phyloP scores from a whole-genome alignment of 1,140 invertebrate genomes.

The Caenorhabditis elegans region WBcel235 BX284605.5:5700501-5701000 shows the following conservation, averaged over 20 bases:
- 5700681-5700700: conserved; percentile 48
- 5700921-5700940: conserved; percentile 1
- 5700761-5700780: neutral
- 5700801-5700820: conserved; percentile 8
- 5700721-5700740: conserved; percentile 50
- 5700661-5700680: conserved; percentile 40
- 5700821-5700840: conserved; percentile 8
- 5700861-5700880: conserved; percentile 28
- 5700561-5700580: conserved; percentile 47
- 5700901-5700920: conserved; percentile 10
- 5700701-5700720: conserved; percentile 42
- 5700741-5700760: conserved; percentile 44
- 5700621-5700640: conserved; percentile 37
- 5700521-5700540: conserved; percentile 46
- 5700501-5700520: conserved; percentile 38
- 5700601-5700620: conserved; percentile 41
- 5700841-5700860: neutral
- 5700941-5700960: conserved; percentile 25
- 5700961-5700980: conserved; percentile 31
- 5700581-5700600: conserved; percentile 40
- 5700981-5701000: conserved; percentile 19
- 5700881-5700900: neutral
- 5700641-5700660: conserved; percentile 37
- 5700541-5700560: conserved; percentile 36
- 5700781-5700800: neutral